These are phyloP conservation scores for Bombus vancouverensis DNA, from an alignment of 1,140 invertebrate species.

Conservation along the genomic window DNA sequence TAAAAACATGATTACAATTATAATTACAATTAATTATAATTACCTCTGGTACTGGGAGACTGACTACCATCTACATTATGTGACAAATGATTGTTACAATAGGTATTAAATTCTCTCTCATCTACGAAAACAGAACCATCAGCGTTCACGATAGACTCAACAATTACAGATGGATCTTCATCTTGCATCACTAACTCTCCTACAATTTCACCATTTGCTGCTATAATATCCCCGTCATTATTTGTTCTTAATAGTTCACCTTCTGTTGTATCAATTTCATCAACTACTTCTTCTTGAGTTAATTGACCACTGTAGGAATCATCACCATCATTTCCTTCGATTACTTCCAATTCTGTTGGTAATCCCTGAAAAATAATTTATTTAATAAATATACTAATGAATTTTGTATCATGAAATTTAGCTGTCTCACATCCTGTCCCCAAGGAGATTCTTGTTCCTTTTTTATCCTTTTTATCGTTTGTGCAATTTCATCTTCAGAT, in stretches of 20 bases:
- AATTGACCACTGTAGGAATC: constrained; percentile 75
- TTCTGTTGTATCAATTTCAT: constrained; percentile 73
- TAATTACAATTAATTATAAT: constrained; percentile 1
- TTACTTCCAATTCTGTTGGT: constrained; percentile 73
- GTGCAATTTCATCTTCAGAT: constrained; percentile 80
- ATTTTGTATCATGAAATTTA: background rate
- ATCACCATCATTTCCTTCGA: constrained; percentile 76
- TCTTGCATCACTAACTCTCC: constrained; percentile 78
- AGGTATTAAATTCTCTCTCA: constrained; percentile 76
- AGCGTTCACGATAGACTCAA: constrained; percentile 78
- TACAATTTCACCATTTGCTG: constrained; percentile 75
- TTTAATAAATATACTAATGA: constrained; percentile 15
- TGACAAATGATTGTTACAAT: constrained; percentile 73
- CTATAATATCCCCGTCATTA: constrained; percentile 71
- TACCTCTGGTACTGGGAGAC: constrained; percentile 71
- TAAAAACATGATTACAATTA: background rate
- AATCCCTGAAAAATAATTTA: constrained; percentile 63
- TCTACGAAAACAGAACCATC: constrained; percentile 79
- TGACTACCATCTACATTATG: constrained; percentile 66
- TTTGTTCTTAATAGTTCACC: constrained; percentile 69
- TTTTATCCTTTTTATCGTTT: constrained; percentile 80
- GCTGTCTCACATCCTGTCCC: constrained; percentile 73
- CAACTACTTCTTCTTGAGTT: constrained; percentile 74
- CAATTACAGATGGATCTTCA: constrained; percentile 78
- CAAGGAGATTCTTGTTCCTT: constrained; percentile 76